Base-by-base conservation (phyloP, 2,797 vertebrate genomes). In the Moxostoma hubbsi region DNA sequence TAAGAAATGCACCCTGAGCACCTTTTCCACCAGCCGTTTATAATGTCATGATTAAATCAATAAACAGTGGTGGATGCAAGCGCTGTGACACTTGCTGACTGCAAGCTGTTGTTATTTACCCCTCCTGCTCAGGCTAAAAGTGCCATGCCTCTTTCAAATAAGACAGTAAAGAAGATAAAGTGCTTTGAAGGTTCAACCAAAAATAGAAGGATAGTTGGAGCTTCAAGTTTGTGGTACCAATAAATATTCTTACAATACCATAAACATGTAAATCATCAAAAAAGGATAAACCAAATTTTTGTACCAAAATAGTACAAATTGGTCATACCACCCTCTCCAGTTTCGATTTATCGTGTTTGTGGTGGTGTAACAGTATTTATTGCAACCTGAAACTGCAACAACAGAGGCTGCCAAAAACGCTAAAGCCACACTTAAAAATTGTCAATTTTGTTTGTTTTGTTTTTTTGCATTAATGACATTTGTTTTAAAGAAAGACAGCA, bases 1-100 rank as follows among this genome's bases (percentile, higher is more conserved):
- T 84, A 85, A 43, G 73, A 89, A 90, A 88, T 82, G 85, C 87
- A 89, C 89, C 73, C 86, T 74, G 78, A 85, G 81, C 84, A 68
- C 84, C 85, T 83, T 81, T 83, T 87, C 77, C 80, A 76, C 59
- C 45, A 79, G 87, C 88, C 81, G 89, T 91, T 86, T 88, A 90
- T 91, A 89, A 88, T 84, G 84, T 84, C 83, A 79, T 85, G 90
- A 89, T 86, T 88, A 82, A 92, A 93, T 93, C 92, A 55, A 92
- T 93, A 88, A 86, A 83, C 78, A 82, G 83, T 69, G 55, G 84
- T 86, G 81, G 64, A 89, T 90, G 85, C 79, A 79, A 90, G 86
- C 8, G 72, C 43, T 79, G 75, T 84, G 87, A 91, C 87, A 86
- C 87, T 77, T 86, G 88, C 86, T 89, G 89, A 89, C 87, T 54